These are phyloP conservation scores for Cephalopachus bancanus DNA, from an alignment of 2,797 vertebrate genomes.

Conservation along the genomic window DNA sequence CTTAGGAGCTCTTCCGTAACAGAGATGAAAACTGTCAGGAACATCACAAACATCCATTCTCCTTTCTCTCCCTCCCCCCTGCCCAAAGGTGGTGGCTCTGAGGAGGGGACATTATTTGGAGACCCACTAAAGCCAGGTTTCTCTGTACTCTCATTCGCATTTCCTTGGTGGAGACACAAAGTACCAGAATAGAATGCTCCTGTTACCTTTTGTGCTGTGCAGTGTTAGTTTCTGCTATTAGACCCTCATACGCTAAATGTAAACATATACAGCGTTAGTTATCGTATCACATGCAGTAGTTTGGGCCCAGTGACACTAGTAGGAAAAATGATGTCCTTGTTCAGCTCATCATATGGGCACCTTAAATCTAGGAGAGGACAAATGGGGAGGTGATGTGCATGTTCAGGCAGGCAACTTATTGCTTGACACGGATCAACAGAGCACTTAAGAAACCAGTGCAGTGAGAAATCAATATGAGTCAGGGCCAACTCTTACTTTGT, in stretches of 20 bases:
- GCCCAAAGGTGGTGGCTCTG: not conserved
- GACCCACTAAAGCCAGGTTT: not conserved
- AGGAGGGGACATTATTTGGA: not conserved
- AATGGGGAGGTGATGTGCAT: constrained; percentile 91
- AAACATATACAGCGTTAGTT: constrained; percentile 78
- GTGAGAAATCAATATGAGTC: constrained; percentile 93
- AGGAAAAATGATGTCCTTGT: constrained; percentile 93
- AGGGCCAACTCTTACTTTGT: constrained; percentile 90
- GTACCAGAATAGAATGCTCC: not conserved
- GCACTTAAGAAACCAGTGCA: constrained; percentile 93
- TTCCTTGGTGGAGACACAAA: constrained; percentile 60
- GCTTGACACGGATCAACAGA: constrained; percentile 93
- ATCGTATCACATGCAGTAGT: constrained; percentile 81
- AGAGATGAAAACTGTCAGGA: constrained; percentile 87
- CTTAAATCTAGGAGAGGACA: constrained; percentile 94
- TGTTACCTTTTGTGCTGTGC: not conserved
- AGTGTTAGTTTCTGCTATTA: constrained; percentile 20
- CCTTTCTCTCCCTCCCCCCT: constrained; percentile 8
- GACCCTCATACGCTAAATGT: constrained; percentile 67
- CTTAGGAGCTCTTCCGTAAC: constrained; percentile 88
- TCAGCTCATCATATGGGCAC: constrained; percentile 93
- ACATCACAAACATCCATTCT: constrained; percentile 52
- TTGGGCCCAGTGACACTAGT: constrained; percentile 89
- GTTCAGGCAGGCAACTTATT: constrained; percentile 93
- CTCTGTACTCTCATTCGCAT: constrained; percentile 38